Evolutionary conservation across 2,797 vertebrate species (phyloP).

Genomic region (Chelonia mydas): DNA sequence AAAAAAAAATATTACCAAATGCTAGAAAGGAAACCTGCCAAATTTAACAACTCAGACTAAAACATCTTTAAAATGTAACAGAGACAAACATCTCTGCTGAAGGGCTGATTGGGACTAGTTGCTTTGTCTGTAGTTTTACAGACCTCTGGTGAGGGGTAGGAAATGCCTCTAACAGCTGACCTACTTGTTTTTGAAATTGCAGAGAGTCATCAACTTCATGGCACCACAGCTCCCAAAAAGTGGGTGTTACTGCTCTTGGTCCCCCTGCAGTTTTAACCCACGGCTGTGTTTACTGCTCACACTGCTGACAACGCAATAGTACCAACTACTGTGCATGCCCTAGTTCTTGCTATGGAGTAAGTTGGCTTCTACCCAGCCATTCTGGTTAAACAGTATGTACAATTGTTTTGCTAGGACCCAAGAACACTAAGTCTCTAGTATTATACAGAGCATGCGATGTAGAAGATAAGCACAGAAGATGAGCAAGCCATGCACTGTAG

Average conservation of each 20-base stretch:
- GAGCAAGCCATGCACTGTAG: no score
- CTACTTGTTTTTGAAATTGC: neutral
- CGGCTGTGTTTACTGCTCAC: neutral
- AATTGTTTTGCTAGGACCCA: neutral
- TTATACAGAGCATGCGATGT: no score
- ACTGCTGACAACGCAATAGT: neutral
- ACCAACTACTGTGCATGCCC: neutral
- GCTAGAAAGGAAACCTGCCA: conserved; percentile 14
- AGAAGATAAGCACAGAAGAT: no score
- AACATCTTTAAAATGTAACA: neutral
- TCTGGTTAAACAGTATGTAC: neutral
- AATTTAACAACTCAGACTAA: conserved; percentile 31
- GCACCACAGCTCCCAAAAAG: neutral
- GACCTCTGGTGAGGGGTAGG: neutral
- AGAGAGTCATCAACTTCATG: neutral
- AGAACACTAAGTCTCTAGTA: neutral
- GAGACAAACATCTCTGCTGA: neutral
- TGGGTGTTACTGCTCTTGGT: neutral
- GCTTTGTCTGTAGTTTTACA: neutral
- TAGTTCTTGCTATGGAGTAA: neutral
- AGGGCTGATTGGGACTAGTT: neutral
- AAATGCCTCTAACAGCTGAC: neutral
- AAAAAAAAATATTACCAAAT: conserved; percentile 4
- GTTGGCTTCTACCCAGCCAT: neutral
- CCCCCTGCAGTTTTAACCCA: neutral